Evolutionary conservation across 2,888 invertebrate species (phyloP).

Genomic region (Buathra laborator): DNA sequence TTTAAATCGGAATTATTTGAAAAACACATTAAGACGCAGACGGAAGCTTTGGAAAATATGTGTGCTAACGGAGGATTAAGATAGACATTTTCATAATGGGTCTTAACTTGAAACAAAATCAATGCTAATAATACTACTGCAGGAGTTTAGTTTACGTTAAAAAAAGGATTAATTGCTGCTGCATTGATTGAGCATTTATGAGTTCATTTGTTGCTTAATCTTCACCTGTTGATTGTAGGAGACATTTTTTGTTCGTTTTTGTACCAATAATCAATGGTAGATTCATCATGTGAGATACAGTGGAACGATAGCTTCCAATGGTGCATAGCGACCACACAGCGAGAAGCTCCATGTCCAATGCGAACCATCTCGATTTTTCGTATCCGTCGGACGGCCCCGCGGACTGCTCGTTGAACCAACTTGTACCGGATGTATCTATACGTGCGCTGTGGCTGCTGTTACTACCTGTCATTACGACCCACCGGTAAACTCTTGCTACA

Average conservation of each 20-base stretch:
- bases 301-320: slow-evolving; percentile 22
- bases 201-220: no score
- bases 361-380: slow-evolving; percentile 64
- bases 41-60: no score
- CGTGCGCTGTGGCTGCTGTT: slow-evolving; percentile 60
- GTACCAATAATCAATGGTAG: slow-evolving; percentile 19
- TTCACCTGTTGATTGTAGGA: no score
- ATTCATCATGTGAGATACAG: slow-evolving; percentile 32
- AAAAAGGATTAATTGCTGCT: no score
- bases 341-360: slow-evolving; percentile 59
- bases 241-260: not conserved
- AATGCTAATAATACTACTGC: no score
- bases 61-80: no score
- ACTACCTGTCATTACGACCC: slow-evolving; percentile 68
- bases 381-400: slow-evolving; percentile 58
- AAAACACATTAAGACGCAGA: no score
- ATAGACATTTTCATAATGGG: no score
- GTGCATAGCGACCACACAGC: slow-evolving; percentile 64
- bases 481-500: slow-evolving; percentile 65
- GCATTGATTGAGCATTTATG: no score
- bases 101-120: no score
- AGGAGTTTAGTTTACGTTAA: no score
- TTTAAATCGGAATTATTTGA: no score
- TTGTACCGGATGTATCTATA: slow-evolving; percentile 68
- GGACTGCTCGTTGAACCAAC: slow-evolving; percentile 50